Conservation (phyloP, 2,888 invertebrate species). For the Acanthacorydalis orientalis region DNA sequence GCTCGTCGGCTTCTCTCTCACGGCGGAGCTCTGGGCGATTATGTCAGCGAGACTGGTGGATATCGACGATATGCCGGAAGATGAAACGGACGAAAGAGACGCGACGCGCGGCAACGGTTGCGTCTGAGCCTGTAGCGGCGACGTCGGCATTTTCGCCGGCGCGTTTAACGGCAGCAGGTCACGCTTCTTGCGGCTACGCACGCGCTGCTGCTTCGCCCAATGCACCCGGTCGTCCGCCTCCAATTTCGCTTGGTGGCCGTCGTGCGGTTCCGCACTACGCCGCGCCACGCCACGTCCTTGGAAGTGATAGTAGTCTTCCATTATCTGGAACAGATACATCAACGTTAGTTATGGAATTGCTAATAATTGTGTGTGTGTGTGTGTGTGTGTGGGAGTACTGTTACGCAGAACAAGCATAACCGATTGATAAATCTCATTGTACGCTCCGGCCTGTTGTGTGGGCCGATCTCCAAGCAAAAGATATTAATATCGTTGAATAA, state of each 20-base stretch:
- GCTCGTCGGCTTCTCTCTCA: too few species aligned
- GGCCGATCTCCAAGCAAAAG: too few species aligned
- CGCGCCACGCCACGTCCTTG: conserved; percentile 63
- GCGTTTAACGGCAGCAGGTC: conserved; percentile 43
- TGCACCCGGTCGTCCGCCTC: conserved; percentile 58
- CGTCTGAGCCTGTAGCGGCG: conserved; percentile 17
- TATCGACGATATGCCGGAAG: too few species aligned
- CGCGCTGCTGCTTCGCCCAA: conserved; percentile 71
- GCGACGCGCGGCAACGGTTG: conserved; percentile 21
- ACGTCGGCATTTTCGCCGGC: conserved; percentile 19
- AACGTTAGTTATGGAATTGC: too few species aligned
- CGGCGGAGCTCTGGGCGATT: too few species aligned
- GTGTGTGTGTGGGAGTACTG: too few species aligned
- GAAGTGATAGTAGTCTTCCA: conserved; percentile 74
- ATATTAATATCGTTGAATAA: too few species aligned
- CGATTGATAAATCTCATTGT: too few species aligned
- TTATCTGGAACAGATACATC: conserved; percentile 46
- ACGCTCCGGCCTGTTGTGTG: too few species aligned
- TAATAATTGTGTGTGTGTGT: too few species aligned
- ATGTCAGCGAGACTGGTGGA: too few species aligned
- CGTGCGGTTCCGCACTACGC: conserved; percentile 55
- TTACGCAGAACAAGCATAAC: too few species aligned
- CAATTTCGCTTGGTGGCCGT: conserved; percentile 51
- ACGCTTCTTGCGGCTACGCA: conserved; percentile 64
- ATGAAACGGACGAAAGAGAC: conserved; percentile 19